A percentile compares a stretch with the other conserved stretches of the same genome.
Conservation (phyloP, 2,797 vertebrate species). For the Melanotaenia pygmaea region DNA sequence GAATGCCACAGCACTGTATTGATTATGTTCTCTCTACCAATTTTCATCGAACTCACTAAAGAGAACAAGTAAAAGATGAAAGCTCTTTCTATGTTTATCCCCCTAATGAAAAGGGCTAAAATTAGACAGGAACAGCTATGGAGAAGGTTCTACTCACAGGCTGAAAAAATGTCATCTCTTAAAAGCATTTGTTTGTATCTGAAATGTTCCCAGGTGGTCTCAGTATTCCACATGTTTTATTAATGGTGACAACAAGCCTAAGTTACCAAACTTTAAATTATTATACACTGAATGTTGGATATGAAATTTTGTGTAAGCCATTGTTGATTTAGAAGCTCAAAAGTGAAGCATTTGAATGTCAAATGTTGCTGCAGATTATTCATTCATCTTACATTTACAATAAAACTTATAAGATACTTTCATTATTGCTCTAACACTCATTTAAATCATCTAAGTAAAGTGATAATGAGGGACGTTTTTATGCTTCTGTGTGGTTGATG, state of each 20-base stretch:
- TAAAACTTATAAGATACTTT: slow-evolving; percentile 22
- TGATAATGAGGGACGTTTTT: slow-evolving; percentile 12
- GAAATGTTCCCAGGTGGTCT: slow-evolving; percentile 44
- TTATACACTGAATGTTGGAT: slow-evolving; percentile 38
- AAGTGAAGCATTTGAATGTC: slow-evolving; percentile 57
- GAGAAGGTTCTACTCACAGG: slow-evolving; percentile 58
- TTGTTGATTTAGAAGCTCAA: slow-evolving; percentile 56
- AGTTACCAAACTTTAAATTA: slow-evolving; percentile 54
- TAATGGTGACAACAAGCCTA: slow-evolving; percentile 55
- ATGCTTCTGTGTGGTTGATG: slow-evolving; percentile 18
- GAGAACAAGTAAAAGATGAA: slow-evolving; percentile 84
- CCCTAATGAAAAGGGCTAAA: slow-evolving; percentile 79
- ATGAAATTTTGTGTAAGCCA: slow-evolving; percentile 45
- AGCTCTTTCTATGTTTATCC: slow-evolving; percentile 58
- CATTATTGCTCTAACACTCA: slow-evolving; percentile 20
- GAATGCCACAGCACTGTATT: slow-evolving; percentile 78
- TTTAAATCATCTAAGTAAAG: not conserved
- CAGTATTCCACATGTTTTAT: slow-evolving; percentile 53
- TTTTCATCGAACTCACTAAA: slow-evolving; percentile 77
- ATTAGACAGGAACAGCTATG: slow-evolving; percentile 67
- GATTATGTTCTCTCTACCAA: slow-evolving; percentile 76
- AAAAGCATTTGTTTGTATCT: slow-evolving; percentile 71
- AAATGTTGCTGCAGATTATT: slow-evolving; percentile 42
- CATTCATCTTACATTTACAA: slow-evolving; percentile 43
- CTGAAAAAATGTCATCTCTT: slow-evolving; percentile 47